Evolutionary conservation across 2,113 vertebrate genomes (phyloP).

Genomic region (Psittacara wagleri): DNA sequence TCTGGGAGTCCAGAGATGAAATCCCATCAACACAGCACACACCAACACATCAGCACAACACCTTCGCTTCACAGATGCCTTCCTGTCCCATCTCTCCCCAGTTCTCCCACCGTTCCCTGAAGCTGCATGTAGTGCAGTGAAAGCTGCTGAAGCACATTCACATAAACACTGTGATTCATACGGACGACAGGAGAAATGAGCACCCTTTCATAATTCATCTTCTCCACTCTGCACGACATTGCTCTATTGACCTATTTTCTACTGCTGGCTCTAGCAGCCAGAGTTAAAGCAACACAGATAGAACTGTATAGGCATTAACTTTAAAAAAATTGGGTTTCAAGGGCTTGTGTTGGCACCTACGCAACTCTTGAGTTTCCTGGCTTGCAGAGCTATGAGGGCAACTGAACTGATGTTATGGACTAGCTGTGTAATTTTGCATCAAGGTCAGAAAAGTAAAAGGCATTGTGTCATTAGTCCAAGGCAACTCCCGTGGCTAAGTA

Average conservation of each 20-base stretch:
- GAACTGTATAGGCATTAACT: background rate
- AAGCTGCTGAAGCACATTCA: background rate
- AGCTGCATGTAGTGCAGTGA: background rate
- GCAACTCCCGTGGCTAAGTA: background rate
- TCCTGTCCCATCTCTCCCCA: background rate
- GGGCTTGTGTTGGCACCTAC: background rate
- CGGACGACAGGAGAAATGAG: background rate
- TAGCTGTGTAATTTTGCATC: background rate
- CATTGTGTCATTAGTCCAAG: background rate
- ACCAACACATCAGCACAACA: rapidly evolving
- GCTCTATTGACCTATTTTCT: constrained; percentile 46
- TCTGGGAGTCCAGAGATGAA: background rate
- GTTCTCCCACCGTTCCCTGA: background rate
- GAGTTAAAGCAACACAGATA: background rate
- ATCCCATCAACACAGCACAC: background rate
- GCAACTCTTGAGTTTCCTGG: background rate
- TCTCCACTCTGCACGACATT: background rate
- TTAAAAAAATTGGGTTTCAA: background rate
- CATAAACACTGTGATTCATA: background rate
- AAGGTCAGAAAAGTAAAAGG: background rate
- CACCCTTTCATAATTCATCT: constrained; percentile 35
- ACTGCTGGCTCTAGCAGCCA: background rate
- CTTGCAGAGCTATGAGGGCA: background rate
- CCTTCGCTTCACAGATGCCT: background rate
- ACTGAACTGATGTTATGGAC: background rate